phyloP scores from a whole-genome alignment of 2,888 invertebrate genomes.

The Drosophila suboccidentalis region DNA sequence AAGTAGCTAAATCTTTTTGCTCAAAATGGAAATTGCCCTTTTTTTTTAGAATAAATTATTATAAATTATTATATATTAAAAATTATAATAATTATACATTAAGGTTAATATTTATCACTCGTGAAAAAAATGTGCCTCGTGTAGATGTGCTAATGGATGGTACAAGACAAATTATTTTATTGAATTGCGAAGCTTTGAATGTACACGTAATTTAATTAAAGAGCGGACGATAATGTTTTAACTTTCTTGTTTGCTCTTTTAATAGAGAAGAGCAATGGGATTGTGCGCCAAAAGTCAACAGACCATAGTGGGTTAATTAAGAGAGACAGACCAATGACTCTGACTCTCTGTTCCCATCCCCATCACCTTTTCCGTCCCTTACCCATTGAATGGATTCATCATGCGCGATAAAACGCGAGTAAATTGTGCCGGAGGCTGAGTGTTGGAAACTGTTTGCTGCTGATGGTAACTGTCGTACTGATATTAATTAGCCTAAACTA shows the following conservation, averaged over 20 bases:
- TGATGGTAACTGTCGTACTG: slow-evolving; percentile 29
- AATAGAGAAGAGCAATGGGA: background rate
- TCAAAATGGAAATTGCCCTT: too few relatives aligned
- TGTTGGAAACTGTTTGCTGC: too few relatives aligned
- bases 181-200: slow-evolving; percentile 16
- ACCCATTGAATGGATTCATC: background rate
- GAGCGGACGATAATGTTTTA: slow-evolving; percentile 22
- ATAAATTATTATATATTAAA: too few relatives aligned
- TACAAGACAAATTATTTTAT: slow-evolving; percentile 40
- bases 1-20: too few relatives aligned
- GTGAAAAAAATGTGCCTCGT: too few relatives aligned
- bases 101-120: too few relatives aligned
- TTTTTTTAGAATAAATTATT: too few relatives aligned
- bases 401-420: background rate
- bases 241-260: slow-evolving; percentile 3
- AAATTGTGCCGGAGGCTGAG: background rate
- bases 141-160: slow-evolving; percentile 1
- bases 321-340: slow-evolving; percentile 21
- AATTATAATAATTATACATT: too few relatives aligned
- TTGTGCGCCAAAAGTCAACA: slow-evolving; percentile 54
- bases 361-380: background rate
- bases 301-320: slow-evolving; percentile 68
- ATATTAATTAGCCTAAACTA: slow-evolving; percentile 67
- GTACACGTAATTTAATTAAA: slow-evolving; percentile 49
- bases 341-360: background rate